Conservation (phyloP, 2,888 invertebrate species). For the Drosophila infuscata region DNA sequence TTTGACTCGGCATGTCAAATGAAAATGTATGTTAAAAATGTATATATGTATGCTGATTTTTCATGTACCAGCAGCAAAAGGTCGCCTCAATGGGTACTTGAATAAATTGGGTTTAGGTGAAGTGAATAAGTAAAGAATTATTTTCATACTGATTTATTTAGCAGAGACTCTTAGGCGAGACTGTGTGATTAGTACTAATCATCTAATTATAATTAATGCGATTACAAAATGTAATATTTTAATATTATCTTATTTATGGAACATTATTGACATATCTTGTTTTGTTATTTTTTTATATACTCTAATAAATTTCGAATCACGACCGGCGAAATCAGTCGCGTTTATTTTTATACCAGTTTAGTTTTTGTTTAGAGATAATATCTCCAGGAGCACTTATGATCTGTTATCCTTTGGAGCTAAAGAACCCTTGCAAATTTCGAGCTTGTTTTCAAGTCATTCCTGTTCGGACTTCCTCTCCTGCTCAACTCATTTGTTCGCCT, state of each 20-base stretch:
- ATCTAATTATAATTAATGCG: neutral
- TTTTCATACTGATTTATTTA: neutral
- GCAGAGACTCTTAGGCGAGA: neutral
- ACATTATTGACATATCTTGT: neutral
- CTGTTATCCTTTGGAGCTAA: constrained; percentile 2
- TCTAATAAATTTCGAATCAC: neutral
- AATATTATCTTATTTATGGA: fast-evolving
- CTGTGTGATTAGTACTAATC: too few relatives aligned
- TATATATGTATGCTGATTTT: neutral
- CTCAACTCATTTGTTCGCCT: constrained; percentile 37
- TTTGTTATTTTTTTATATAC: neutral
- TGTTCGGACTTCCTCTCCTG: constrained; percentile 25
- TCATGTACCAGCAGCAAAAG: neutral
- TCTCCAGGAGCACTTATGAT: neutral
- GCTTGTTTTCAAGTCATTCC: constrained; percentile 7
- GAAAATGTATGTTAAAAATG: neutral
- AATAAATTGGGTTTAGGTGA: neutral
- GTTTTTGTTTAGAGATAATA: neutral
- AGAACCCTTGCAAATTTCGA: constrained; percentile 3
- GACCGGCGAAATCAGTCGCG: too few relatives aligned
- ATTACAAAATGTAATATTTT: neutral
- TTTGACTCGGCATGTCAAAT: neutral
- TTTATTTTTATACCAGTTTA: neutral
- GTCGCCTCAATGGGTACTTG: neutral
- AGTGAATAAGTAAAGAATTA: neutral